A percentile compares a stretch with the other conserved stretches of the same genome.
Evolutionary conservation across 1,140 invertebrate genomes (phyloP).

Genomic region (Drosophila sucinea): DNA sequence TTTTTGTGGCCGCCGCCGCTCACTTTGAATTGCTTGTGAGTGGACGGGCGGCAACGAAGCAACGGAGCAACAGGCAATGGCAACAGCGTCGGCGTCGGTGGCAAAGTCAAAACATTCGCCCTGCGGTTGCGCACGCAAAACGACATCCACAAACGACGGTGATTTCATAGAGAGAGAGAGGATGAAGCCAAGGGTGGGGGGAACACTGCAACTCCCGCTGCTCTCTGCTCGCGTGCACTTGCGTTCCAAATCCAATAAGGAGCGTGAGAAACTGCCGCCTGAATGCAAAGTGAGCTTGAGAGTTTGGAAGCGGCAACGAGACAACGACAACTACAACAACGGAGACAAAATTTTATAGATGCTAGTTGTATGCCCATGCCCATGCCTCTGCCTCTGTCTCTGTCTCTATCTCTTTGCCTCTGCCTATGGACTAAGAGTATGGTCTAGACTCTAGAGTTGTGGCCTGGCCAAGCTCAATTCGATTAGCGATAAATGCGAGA

Average conservation of each 20-base stretch:
- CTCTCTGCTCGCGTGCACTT: constrained; percentile 72
- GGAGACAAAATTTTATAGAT: constrained; percentile 73
- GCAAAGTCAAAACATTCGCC: constrained; percentile 74
- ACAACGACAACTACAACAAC: constrained; percentile 13
- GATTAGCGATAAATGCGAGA: constrained; percentile 76
- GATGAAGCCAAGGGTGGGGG: background rate
- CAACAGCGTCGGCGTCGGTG: constrained; percentile 64
- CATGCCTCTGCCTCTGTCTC: background rate
- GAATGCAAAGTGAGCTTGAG: constrained; percentile 66
- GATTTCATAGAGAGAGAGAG: background rate
- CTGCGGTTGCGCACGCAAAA: constrained; percentile 72
- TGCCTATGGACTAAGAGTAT: constrained; percentile 3
- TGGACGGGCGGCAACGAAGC: constrained; percentile 10
- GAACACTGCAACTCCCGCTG: constrained; percentile 10
- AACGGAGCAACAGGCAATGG: constrained; percentile 27
- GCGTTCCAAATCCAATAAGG: constrained; percentile 77
- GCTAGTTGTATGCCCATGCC: constrained; percentile 39
- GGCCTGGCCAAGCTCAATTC: constrained; percentile 54
- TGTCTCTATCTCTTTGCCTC: constrained; percentile 31
- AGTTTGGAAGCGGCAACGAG: constrained; percentile 43
- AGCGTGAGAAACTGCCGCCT: constrained; percentile 75
- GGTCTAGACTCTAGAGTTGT: background rate
- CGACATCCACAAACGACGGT: constrained; percentile 14
- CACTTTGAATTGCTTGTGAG: constrained; percentile 50
- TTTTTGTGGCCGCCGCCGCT: constrained; percentile 55